Percentiles rank a stretch among this genome's conserved stretches.
Evolutionary conservation across 1,140 invertebrate species (phyloP).

Genomic region (Drosophila serrata): DNA sequence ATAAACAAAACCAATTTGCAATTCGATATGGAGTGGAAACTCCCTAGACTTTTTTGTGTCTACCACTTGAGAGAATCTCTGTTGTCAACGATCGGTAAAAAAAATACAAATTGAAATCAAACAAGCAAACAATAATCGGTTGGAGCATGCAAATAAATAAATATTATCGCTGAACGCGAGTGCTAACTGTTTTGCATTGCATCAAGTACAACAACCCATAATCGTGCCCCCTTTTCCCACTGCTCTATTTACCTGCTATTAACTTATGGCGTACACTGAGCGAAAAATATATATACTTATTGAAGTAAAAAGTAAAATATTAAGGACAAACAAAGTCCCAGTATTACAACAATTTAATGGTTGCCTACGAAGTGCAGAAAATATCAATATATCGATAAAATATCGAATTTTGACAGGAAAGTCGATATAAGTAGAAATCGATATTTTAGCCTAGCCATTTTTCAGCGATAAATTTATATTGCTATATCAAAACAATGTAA

Average conservation of each 20-base stretch:
- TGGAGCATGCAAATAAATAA: slow-evolving; percentile 35
- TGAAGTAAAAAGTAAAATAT: no score
- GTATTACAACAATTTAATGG: no score
- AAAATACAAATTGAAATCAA: slow-evolving; percentile 3
- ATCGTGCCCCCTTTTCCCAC: slow-evolving; percentile 27
- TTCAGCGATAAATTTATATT: neutral
- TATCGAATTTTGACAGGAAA: neutral
- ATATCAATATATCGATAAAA: neutral
- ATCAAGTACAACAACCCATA: slow-evolving; percentile 32
- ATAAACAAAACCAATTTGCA: slow-evolving; percentile 5
- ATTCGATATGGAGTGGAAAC: slow-evolving; percentile 4
- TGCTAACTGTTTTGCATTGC: slow-evolving; percentile 34
- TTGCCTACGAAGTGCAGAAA: neutral
- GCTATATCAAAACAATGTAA: neutral
- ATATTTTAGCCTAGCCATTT: neutral
- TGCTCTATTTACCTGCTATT: slow-evolving; percentile 8
- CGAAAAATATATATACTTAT: neutral
- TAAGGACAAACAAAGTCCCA: no score
- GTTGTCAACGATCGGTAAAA: slow-evolving; percentile 21
- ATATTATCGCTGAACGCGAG: slow-evolving; percentile 33
- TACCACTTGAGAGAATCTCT: neutral
- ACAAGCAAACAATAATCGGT: slow-evolving; percentile 6
- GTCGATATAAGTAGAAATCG: neutral
- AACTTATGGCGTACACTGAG: slow-evolving; percentile 3
- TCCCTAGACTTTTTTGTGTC: neutral